A percentile compares a stretch with the other conserved stretches of the same genome.
Evolutionary conservation across 2,888 invertebrate species (phyloP).

Genomic region (Cerastoderma edule): DNA sequence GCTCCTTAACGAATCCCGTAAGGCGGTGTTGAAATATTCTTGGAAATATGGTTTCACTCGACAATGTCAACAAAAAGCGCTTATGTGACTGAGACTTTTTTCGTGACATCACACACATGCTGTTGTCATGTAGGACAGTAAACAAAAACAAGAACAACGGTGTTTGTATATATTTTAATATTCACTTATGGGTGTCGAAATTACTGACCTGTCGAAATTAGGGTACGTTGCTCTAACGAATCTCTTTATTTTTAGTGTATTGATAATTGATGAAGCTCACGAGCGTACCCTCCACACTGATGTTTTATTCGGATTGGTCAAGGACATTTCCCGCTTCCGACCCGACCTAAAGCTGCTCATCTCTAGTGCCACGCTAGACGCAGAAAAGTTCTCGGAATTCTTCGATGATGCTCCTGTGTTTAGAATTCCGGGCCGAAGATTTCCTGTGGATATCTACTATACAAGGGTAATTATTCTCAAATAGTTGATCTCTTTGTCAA

Average conservation of each 20-base stretch:
- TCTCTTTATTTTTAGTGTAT: conserved; percentile 88
- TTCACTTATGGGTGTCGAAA: no score
- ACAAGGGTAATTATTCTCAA: conserved; percentile 93
- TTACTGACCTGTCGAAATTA: no score
- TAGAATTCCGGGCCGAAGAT: conserved; percentile 97
- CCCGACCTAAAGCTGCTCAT: conserved; percentile 97
- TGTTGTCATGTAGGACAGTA: neutral
- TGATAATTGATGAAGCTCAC: conserved; percentile 99
- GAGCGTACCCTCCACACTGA: conserved; percentile 99
- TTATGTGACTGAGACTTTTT: no score
- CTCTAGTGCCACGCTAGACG: conserved; percentile 98
- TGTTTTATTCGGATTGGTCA: conserved; percentile 97
- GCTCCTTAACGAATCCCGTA: no score
- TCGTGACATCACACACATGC: no score
- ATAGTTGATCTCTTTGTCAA: no score
- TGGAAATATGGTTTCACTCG: no score
- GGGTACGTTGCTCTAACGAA: no score
- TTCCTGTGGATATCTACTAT: conserved; percentile 99
- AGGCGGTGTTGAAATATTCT: no score
- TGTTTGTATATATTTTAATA: no score
- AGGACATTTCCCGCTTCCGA: conserved; percentile 94
- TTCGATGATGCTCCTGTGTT: conserved; percentile 99
- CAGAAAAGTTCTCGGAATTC: conserved; percentile 98
- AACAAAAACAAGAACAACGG: neutral
- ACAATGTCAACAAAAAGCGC: no score